Evolutionary conservation across 1,140 invertebrate species (phyloP), one percentile per base, ranked within the genome.

Genomic region (Drosophila persimilis): DNA sequence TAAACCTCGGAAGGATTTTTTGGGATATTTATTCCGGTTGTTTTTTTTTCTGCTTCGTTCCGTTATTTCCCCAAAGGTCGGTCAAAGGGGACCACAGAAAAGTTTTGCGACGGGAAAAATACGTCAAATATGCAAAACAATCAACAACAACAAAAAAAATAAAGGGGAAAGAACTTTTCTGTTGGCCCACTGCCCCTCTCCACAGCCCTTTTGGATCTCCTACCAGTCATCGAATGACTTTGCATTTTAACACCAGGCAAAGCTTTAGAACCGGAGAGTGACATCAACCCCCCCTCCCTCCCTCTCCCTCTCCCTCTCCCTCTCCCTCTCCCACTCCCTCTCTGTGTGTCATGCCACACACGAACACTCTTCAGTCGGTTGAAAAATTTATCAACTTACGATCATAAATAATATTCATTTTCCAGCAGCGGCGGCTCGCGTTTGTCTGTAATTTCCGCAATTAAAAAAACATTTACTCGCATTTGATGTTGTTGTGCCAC

Each of bases 401-500:
- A 80, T 65, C 80, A 90, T 89, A 89, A 90, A 90, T 81, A 84
- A 84, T 86, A 84, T 86, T 86, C 79, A 90, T 89, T 89, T 89
- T 89, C 73, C 65, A 17, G 17, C 76, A 76, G 67, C 55, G 74
- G 70, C 78, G 78, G 78, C 77, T 58, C 63, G 73, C 80, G 81
- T 86, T 77, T 86, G 67, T 62, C 70, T 73, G 77, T 90, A 90
- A 90, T 90, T 90, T 90, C 89, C 88, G 89, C 88, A 90, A 90
- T 90, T 90, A 90, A 88, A 90, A 90, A 90, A 90, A 76, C 88
- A 90, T 90, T 90, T 90, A 88, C 73, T 89, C 77, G 74, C 67
- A 54, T 89, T 89, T 89, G 74, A 72, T 89, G 65, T 75, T 63
- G 39, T 47, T 57, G 44, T 69, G 22, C 31, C 4, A 56, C 65